phyloP scores from a whole-genome alignment of 2,888 invertebrate species.

The Orthosia incerta region DNA sequence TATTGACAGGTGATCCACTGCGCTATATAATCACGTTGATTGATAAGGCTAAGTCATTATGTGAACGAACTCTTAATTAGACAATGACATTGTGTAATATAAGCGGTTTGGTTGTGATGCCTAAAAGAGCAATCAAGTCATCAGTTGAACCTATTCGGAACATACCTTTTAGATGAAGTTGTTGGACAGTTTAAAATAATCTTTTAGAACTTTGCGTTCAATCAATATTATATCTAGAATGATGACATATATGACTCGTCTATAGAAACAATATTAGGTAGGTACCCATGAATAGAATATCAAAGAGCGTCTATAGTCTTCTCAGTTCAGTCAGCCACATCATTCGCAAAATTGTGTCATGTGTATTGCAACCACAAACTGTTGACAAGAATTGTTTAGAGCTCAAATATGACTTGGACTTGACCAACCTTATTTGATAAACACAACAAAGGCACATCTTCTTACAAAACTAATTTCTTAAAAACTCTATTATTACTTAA shows the following conservation, averaged over 20 bases:
- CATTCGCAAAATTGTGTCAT: neutral
- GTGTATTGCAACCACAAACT: neutral
- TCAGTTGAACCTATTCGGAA: neutral
- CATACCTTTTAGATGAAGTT: neutral
- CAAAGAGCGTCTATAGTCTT: too few species aligned
- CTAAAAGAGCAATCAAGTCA: neutral
- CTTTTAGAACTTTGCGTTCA: too few species aligned
- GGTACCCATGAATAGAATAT: too few species aligned
- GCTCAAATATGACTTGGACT: conserved; percentile 6
- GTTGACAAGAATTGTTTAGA: neutral
- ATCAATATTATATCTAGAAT: too few species aligned
- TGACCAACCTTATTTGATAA: conserved; percentile 9
- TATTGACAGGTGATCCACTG: conserved; percentile 4
- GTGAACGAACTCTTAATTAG: neutral
- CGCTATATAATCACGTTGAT: conserved; percentile 8
- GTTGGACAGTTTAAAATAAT: too few species aligned
- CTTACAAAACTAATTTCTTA: conserved; percentile 39
- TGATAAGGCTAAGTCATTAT: conserved; percentile 16
- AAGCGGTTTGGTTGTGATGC: neutral
- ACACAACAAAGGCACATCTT: conserved; percentile 11
- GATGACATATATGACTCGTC: too few species aligned
- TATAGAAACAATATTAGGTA: too few species aligned
- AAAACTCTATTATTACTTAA: conserved; percentile 30
- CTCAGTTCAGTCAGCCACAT: neutral
- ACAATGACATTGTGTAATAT: neutral